Percentiles rank a stretch among this genome's conserved stretches.
Conservation (phyloP, 2,113 vertebrate species). For the Candoia aspera region DNA sequence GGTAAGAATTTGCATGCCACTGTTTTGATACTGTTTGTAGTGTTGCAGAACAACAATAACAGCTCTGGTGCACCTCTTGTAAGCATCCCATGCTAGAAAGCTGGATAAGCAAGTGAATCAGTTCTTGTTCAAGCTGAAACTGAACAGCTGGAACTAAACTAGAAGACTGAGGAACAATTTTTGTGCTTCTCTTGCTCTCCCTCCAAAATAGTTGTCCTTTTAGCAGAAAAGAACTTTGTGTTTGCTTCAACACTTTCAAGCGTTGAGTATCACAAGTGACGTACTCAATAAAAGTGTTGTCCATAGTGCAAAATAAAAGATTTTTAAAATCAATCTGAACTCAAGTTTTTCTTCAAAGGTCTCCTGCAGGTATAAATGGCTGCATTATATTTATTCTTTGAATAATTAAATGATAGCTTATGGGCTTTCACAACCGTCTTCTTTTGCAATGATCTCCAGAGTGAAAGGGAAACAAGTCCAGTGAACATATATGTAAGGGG, state of each 20-base stretch:
- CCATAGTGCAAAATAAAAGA: constrained; percentile 42
- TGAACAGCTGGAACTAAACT: not conserved
- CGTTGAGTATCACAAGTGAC: not conserved
- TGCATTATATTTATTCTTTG: constrained; percentile 26
- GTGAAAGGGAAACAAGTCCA: not conserved
- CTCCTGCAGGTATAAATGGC: constrained; percentile 34
- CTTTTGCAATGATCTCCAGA: not conserved
- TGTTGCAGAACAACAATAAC: not conserved
- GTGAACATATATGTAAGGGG: not conserved
- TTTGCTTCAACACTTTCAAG: constrained; percentile 37
- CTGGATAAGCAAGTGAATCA: not conserved
- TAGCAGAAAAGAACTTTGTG: not conserved
- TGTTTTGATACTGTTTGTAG: not conserved
- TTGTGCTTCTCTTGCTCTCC: not conserved
- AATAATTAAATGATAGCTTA: constrained; percentile 16
- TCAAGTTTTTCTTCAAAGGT: constrained; percentile 41
- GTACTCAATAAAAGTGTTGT: not conserved
- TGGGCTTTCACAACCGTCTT: not conserved
- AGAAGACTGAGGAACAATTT: not conserved
- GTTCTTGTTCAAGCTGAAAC: not conserved
- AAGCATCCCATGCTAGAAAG: not conserved
- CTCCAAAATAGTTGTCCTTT: not conserved
- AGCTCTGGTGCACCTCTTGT: not conserved
- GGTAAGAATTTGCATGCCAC: not conserved
- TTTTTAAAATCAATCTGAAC: constrained; percentile 50